Percentiles rank a stretch among this genome's conserved stretches.
These are phyloP conservation scores for Corythoichthys haematopterus DNA, from an alignment of 2,113 vertebrate species.

Conservation along the genomic window DNA sequence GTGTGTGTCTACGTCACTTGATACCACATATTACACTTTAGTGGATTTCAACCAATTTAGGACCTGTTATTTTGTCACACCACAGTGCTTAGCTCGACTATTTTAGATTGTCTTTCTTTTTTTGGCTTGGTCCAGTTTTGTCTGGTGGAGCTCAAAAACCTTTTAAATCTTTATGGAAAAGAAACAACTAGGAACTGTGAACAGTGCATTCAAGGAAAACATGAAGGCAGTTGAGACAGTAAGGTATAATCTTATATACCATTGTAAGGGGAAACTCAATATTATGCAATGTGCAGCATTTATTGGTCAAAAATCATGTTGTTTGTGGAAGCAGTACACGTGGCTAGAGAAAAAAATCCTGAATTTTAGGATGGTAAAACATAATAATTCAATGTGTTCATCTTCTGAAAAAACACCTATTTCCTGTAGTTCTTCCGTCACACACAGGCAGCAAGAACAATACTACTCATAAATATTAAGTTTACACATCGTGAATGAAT, in stretches of 20 bases:
- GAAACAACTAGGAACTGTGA: constrained; percentile 31
- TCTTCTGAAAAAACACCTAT: not conserved
- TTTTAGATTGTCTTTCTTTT: constrained; percentile 20
- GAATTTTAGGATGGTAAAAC: constrained; percentile 18
- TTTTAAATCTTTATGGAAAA: constrained; percentile 14
- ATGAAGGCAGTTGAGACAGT: constrained; percentile 1
- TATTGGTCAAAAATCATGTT: constrained; percentile 26
- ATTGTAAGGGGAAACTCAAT: constrained; percentile 12
- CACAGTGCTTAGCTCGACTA: constrained; percentile 16
- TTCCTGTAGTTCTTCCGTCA: no score
- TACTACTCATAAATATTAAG: no score
- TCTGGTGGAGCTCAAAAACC: constrained; percentile 10
- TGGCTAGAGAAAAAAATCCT: constrained; percentile 8
- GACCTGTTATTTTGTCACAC: constrained; percentile 49
- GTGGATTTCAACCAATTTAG: constrained; percentile 34
- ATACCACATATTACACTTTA: constrained; percentile 37
- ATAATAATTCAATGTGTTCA: constrained; percentile 21
- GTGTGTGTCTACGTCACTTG: constrained; percentile 43
- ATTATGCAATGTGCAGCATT: constrained; percentile 13
- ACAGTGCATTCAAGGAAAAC: constrained; percentile 15
- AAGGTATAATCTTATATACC: constrained; percentile 5
- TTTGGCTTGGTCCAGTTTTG: not conserved
- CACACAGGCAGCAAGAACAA: no score
- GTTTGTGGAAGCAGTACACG: constrained; percentile 23
- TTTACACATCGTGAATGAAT: no score